Evolutionary conservation across 2,113 vertebrate genomes (phyloP).

Genomic region (Gracilinanus agilis): DNA sequence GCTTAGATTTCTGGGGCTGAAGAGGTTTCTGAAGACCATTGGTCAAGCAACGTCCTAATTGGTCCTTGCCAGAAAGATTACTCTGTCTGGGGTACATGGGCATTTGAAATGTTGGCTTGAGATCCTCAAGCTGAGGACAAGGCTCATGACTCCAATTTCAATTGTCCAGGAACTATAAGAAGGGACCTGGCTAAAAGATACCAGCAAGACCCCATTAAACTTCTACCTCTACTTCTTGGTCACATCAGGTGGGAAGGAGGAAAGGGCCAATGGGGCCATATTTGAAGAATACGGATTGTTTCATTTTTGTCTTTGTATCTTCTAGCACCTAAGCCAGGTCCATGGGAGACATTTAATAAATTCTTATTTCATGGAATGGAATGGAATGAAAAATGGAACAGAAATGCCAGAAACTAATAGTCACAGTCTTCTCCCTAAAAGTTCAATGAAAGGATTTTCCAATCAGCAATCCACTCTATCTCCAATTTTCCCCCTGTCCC

Average conservation of each 20-base stretch:
- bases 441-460: background rate
- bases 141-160: background rate
- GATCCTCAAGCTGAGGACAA: background rate
- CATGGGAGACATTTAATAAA: background rate
- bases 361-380: background rate
- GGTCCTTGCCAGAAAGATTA: background rate
- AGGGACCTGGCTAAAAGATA: background rate
- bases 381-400: background rate
- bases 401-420: background rate
- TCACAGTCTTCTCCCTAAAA: background rate
- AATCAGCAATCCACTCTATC: background rate
- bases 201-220: background rate
- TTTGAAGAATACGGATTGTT: background rate
- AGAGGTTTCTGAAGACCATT: background rate
- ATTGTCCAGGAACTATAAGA: background rate
- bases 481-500: background rate
- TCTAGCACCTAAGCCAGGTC: background rate
- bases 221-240: background rate
- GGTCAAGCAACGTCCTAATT: rapidly evolving
- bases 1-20: background rate
- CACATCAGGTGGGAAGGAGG: background rate
- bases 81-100: background rate
- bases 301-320: background rate
- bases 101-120: background rate
- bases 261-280: background rate